These are phyloP conservation scores for Emydoidea blandingii DNA, from an alignment of 2,797 vertebrate genomes.

Conservation along the genomic window DNA sequence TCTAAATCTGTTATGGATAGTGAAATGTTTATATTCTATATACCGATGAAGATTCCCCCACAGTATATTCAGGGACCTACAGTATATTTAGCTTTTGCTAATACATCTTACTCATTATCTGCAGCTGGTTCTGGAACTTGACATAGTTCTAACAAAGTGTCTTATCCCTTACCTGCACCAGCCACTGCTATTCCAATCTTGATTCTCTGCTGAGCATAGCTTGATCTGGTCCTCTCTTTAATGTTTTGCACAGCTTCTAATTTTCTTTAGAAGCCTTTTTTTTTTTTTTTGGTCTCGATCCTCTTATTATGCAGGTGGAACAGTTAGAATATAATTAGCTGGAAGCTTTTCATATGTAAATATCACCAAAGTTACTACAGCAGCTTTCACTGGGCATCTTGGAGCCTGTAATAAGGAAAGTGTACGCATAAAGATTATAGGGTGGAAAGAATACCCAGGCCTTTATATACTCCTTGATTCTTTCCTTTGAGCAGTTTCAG, in stretches of 20 bases:
- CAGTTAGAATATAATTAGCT: constrained; percentile 8
- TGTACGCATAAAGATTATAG: background rate
- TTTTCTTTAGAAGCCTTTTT: background rate
- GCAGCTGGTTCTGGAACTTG: background rate
- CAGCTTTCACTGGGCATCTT: constrained; percentile 14
- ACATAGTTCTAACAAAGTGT: background rate
- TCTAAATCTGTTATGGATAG: background rate
- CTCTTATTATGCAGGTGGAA: background rate
- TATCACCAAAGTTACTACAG: constrained; percentile 30
- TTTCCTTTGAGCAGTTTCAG: constrained; percentile 43
- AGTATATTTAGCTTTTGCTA: background rate
- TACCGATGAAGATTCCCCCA: background rate
- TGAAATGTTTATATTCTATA: background rate
- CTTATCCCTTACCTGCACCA: constrained; percentile 34
- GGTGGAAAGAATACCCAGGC: background rate
- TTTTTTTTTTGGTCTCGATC: background rate
- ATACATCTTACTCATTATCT: background rate
- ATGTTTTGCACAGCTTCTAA: constrained; percentile 22
- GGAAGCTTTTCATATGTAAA: constrained; percentile 14
- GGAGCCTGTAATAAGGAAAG: constrained; percentile 11
- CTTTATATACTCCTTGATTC: constrained; percentile 16
- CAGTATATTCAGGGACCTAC: background rate
- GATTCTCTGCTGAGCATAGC: background rate
- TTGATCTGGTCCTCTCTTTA: background rate
- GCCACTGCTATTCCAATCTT: background rate